Conservation (phyloP, 2,113 vertebrate species). For the Rana temporaria region DNA sequence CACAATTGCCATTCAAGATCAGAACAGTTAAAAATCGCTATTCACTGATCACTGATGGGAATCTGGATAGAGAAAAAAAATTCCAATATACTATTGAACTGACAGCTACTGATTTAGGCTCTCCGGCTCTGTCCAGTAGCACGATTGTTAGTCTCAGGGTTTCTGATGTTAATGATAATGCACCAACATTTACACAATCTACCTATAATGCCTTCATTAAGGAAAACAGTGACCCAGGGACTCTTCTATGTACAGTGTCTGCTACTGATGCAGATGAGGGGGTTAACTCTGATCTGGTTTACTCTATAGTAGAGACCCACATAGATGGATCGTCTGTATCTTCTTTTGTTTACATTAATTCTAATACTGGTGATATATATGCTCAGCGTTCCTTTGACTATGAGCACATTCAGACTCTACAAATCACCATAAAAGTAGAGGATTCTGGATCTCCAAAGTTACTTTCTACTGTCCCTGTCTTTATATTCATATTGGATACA, state of each 20-base stretch:
- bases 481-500: too few relatives aligned
- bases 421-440: too few relatives aligned
- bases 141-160: slow-evolving; percentile 72
- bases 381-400: too few relatives aligned
- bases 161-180: slow-evolving; percentile 78
- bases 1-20: slow-evolving; percentile 60
- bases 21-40: slow-evolving; percentile 78
- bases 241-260: slow-evolving; percentile 70
- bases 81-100: slow-evolving; percentile 75
- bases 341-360: slow-evolving; percentile 74
- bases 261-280: slow-evolving; percentile 76
- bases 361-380: slow-evolving; percentile 69
- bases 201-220: slow-evolving; percentile 82
- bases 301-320: slow-evolving; percentile 74
- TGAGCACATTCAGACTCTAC: too few relatives aligned
- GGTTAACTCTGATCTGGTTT: slow-evolving; percentile 77
- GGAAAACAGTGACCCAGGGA: slow-evolving; percentile 76
- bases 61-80: slow-evolving; percentile 71
- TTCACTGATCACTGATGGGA: slow-evolving; percentile 72
- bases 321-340: slow-evolving; percentile 22
- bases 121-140: slow-evolving; percentile 67
- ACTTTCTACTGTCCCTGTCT: too few relatives aligned
- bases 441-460: too few relatives aligned
- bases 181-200: slow-evolving; percentile 72
- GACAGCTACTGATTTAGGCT: slow-evolving; percentile 70